phyloP scores from a whole-genome alignment of 2,797 vertebrate genomes.

The Clamator glandarius region DNA sequence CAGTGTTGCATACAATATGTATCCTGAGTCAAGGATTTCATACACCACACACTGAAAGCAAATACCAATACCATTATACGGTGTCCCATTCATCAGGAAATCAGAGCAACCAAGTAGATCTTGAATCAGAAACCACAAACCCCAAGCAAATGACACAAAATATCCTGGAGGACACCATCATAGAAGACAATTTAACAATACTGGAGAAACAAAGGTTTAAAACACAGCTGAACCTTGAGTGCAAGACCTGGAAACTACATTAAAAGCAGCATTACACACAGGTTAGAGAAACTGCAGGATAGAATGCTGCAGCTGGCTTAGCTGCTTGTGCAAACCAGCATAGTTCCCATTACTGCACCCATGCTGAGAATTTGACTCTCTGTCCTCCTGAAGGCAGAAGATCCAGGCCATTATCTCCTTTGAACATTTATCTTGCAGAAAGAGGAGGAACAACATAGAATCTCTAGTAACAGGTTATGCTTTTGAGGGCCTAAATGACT shows the following conservation, averaged over 20 bases:
- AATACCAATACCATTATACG: not conserved
- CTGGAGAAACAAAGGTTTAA: not conserved
- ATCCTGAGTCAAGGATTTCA: not conserved
- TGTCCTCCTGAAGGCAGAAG: not conserved
- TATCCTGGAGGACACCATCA: not conserved
- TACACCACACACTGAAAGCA: not conserved
- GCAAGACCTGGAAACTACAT: not conserved
- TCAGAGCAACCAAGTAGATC: not conserved
- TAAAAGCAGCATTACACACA: not conserved
- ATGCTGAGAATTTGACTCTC: not conserved
- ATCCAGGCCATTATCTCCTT: not conserved
- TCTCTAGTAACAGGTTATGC: not conserved
- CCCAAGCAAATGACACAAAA: not conserved
- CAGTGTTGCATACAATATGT: not conserved
- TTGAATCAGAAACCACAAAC: not conserved
- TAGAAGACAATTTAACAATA: not conserved
- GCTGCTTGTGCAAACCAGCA: not conserved
- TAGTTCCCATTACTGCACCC: not conserved
- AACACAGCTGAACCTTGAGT: not conserved
- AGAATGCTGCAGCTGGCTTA: accelerated
- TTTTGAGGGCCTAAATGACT: not conserved
- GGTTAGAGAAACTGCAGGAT: not conserved
- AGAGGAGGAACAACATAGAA: not conserved
- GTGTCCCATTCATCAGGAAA: not conserved
- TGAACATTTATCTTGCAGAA: accelerated